Evolutionary conservation across 2,888 invertebrate genomes (phyloP).

Genomic region (Ariolimax columbianus): DNA sequence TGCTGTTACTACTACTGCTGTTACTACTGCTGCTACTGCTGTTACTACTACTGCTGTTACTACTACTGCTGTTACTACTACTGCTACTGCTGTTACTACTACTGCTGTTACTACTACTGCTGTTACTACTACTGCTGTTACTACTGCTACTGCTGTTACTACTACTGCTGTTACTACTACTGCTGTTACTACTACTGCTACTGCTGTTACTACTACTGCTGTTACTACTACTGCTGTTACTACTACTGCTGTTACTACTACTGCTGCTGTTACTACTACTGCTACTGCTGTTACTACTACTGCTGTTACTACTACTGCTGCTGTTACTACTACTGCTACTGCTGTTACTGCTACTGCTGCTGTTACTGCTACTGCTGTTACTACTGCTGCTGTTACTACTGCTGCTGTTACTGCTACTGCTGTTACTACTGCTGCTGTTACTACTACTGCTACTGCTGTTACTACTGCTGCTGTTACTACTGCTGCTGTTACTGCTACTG

Average conservation of each 20-base stretch:
- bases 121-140: too few relatives aligned
- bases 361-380: slow-evolving; percentile 16
- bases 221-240: slow-evolving; percentile 9
- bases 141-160: too few relatives aligned
- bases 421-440: slow-evolving; percentile 15
- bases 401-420: not conserved
- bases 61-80: too few relatives aligned
- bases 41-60: too few relatives aligned
- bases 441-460: slow-evolving; percentile 5
- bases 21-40: too few relatives aligned
- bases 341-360: slow-evolving; percentile 20
- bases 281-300: slow-evolving; percentile 10
- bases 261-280: slow-evolving; percentile 8
- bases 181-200: too few relatives aligned
- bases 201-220: slow-evolving; percentile 17
- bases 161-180: too few relatives aligned
- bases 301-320: slow-evolving; percentile 26
- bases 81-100: too few relatives aligned
- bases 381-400: slow-evolving; percentile 21
- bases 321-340: slow-evolving; percentile 22
- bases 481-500: not conserved
- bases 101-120: too few relatives aligned
- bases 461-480: not conserved
- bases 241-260: slow-evolving; percentile 22
- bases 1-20: too few relatives aligned